Evolutionary conservation across 2,113 vertebrate genomes (phyloP), one percentile per base, ranked within the genome.

Genomic region (Potamarius usumacintae): DNA sequence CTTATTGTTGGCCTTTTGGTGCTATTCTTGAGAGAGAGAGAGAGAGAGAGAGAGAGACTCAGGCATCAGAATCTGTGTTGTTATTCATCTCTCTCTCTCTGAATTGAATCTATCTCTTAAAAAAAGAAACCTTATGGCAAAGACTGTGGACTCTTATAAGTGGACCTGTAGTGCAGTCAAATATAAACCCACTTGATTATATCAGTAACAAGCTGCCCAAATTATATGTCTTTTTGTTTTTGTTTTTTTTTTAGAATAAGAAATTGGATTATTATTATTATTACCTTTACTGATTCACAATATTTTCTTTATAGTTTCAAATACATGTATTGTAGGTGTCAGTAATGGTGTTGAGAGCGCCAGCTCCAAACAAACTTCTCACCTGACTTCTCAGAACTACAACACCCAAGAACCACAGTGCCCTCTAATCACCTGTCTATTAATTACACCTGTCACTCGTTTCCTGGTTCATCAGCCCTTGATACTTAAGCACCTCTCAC

Each of bases 1-100:
- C 25, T 53, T 67, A 50, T 5, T 9, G 42, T 52, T n/a, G 60
- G 10, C 22, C n/a, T 62, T 50, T 34, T 25, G 67, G 22, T 57
- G 34, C 83, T 82, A 25, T 53, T 80, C 58, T 79, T 20, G 87
- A 77, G n/a, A 90, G 53, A 71, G 34, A 17, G 7, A 69, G 20
- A 77, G 50, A 53, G 77, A 78, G 34, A 78, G 81, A 53, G 57
- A 53, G 80, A 74, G 34, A 78, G 81, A 53, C 77, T 62, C 20
- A 52, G 22, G 20, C 15, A 72, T 48, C 53, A 63, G 78, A 65
- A 30, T 10, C 34, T 55, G 84, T 48, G 88, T 42, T 53, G 34
- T 34, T 84, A 74, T 72, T 82, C 81, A 86, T 85, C 79, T 72
- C 87, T 52, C 60, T 53, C 57, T 15, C 48, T 72, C 85, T 67